Evolutionary conservation across 1,140 invertebrate genomes (phyloP).

Genomic region (Leptinotarsa lineolata): DNA sequence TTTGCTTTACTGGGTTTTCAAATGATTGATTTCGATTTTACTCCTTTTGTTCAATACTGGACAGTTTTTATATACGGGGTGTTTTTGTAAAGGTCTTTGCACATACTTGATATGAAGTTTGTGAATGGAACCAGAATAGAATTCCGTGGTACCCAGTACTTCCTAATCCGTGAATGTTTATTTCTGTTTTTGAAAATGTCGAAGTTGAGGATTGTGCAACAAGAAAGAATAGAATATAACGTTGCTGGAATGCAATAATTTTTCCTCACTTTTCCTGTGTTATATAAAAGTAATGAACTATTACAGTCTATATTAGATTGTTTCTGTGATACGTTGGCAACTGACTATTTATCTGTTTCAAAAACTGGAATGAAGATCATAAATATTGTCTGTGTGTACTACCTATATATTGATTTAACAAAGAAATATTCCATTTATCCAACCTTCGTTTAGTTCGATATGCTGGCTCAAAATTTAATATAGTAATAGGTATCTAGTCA

Average conservation of each 20-base stretch:
- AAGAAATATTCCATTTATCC: conserved; percentile 44
- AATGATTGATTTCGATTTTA: background rate
- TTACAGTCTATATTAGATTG: conserved; percentile 15
- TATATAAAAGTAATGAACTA: background rate
- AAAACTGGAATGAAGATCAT: background rate
- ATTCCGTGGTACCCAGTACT: background rate
- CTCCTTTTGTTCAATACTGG: background rate
- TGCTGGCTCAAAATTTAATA: conserved; percentile 49
- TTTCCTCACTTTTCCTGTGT: background rate
- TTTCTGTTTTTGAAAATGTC: background rate
- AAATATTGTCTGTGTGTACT: conserved; percentile 11
- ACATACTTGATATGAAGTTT: background rate
- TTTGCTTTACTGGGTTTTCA: background rate
- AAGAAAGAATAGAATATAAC: too few species aligned
- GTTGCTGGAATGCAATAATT: too few species aligned
- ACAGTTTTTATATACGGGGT: conserved; percentile 1
- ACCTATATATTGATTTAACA: conserved; percentile 18
- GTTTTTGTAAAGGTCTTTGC: background rate
- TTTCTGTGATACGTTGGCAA: conserved; percentile 8
- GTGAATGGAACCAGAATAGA: conserved; percentile 1
- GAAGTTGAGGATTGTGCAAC: background rate
- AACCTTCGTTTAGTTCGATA: conserved; percentile 43
- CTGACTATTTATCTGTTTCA: background rate
- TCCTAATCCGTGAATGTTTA: background rate
- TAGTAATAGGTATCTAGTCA: conserved; percentile 44